Evolutionary conservation across 1,140 invertebrate genomes (phyloP).

Genomic region (Meloidogyne exigua): DNA sequence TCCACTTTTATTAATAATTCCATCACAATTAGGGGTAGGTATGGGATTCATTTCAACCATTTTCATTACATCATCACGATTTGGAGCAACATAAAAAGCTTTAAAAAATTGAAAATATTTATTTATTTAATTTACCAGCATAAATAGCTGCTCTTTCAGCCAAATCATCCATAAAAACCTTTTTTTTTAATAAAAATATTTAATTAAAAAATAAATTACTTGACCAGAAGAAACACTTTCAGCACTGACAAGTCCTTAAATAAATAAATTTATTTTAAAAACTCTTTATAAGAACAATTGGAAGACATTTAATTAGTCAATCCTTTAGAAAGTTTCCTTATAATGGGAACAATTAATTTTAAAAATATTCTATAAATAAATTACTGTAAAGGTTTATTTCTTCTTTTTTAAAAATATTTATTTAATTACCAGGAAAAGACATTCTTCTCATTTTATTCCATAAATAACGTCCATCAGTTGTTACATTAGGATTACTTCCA

Average conservation of each 20-base stretch:
- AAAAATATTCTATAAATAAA: no score
- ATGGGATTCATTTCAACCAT: conserved; percentile 57
- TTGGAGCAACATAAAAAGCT: conserved; percentile 58
- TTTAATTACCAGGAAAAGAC: conserved; percentile 45
- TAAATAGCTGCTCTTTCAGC: conserved; percentile 31
- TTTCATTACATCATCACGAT: conserved; percentile 60
- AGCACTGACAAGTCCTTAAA: no score
- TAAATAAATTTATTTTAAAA: no score
- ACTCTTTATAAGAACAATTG: no score
- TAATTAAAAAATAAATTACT: neutral
- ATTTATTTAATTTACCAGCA: conserved; percentile 26
- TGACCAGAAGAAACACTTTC: conserved; percentile 46
- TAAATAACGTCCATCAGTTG: conserved; percentile 45
- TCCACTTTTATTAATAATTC: conserved; percentile 52
- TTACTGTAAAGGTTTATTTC: no score
- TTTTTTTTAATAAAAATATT: neutral
- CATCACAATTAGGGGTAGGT: conserved; percentile 53
- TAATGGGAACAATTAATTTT: no score
- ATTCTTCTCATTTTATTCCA: conserved; percentile 58
- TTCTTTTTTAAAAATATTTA: no score
- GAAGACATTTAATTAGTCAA: no score
- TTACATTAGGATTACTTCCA: conserved; percentile 42
- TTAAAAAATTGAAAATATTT: neutral
- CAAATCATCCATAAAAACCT: conserved; percentile 38
- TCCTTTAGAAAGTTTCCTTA: no score